Conservation (phyloP, 2,797 vertebrate genomes). For the Molossus alvarezi region DNA sequence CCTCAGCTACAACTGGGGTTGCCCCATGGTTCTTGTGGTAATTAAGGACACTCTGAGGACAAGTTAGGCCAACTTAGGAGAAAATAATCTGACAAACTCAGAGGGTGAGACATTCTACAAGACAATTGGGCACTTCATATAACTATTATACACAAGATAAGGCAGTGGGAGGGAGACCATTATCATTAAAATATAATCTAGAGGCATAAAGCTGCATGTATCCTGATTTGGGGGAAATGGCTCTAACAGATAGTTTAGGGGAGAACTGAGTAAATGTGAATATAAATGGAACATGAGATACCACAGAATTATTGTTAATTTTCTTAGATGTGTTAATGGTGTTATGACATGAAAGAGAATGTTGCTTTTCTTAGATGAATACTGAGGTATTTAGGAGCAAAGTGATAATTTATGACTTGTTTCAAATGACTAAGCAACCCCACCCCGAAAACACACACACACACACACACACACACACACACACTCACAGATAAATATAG, state of each 20-base stretch:
- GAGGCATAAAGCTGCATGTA: neutral
- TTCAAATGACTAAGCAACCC: slow-evolving; percentile 33
- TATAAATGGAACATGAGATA: slow-evolving; percentile 24
- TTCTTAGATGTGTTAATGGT: slow-evolving; percentile 25
- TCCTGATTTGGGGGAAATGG: neutral
- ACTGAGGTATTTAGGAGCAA: slow-evolving; percentile 26
- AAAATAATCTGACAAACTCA: slow-evolving; percentile 13
- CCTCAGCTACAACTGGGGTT: neutral
- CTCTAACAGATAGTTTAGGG: neutral
- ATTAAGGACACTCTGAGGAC: slow-evolving; percentile 22
- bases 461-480: neutral
- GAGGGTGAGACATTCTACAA: neutral
- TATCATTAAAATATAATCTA: neutral
- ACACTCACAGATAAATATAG: neutral
- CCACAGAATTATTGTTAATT: neutral
- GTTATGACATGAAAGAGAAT: neutral
- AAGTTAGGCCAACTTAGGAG: neutral
- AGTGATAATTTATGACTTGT: slow-evolving; percentile 12
- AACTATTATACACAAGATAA: neutral
- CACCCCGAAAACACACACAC: neutral
- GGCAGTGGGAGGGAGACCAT: neutral
- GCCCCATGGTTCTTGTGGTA: neutral
- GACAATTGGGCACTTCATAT: neutral
- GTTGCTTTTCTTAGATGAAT: slow-evolving; percentile 28
- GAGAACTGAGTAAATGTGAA: slow-evolving; percentile 11